Evolutionary conservation across 2,797 vertebrate species (phyloP).

Genomic region (Typhlichthys subterraneus): DNA sequence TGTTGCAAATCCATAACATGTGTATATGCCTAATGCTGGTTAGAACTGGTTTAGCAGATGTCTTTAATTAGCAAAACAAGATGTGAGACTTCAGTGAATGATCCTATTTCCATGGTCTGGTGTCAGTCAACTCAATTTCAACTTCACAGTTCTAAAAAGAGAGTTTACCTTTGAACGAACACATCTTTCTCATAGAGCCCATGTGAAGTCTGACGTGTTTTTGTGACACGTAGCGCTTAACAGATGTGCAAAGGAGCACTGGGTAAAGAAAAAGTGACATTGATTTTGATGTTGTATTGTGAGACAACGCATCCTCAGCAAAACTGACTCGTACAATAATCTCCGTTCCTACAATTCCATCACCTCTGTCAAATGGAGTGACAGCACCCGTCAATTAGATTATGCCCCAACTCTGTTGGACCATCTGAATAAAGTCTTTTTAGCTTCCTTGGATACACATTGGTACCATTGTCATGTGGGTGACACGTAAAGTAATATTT

Average conservation of each 20-base stretch:
- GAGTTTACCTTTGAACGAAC: not conserved
- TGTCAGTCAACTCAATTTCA: not conserved
- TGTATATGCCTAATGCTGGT: too few relatives aligned
- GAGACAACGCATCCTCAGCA: not conserved
- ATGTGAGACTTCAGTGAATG: too few relatives aligned
- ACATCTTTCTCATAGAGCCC: not conserved
- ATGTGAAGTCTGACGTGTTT: not conserved
- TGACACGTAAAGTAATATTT: not conserved
- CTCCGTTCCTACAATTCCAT: not conserved
- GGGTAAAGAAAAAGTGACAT: not conserved
- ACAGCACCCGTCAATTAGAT: not conserved
- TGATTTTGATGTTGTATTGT: not conserved
- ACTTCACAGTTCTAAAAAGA: not conserved
- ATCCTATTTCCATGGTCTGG: too few relatives aligned
- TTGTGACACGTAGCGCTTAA: not conserved
- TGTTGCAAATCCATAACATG: too few relatives aligned
- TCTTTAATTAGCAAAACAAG: too few relatives aligned
- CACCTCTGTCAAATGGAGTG: not conserved
- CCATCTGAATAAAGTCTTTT: not conserved
- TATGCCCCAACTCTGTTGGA: not conserved
- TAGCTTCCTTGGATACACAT: not conserved
- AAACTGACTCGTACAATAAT: not conserved
- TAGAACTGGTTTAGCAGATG: too few relatives aligned
- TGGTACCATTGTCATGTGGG: not conserved
- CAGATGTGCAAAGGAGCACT: not conserved